Percentiles rank a stretch among this genome's conserved stretches.
Conservation (phyloP, 2,888 invertebrate genomes). For the Sesia bembeciformis region DNA sequence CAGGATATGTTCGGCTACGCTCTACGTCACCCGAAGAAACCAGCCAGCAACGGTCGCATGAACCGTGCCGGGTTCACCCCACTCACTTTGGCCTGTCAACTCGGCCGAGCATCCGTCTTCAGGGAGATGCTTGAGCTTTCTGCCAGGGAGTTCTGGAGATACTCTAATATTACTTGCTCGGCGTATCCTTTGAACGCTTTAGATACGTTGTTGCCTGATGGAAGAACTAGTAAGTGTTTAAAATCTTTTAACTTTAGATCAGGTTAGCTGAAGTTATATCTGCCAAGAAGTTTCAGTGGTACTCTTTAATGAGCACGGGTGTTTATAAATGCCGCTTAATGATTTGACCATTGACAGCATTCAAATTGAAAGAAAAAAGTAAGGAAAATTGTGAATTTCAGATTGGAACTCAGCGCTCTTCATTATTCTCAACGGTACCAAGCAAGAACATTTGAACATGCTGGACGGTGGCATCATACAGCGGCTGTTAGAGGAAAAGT, state of each 20-base stretch:
- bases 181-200: conserved; percentile 97
- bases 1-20: conserved; percentile 99
- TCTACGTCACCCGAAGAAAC: conserved; percentile 92
- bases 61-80: conserved; percentile 95
- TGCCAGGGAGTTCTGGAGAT: conserved; percentile 97
- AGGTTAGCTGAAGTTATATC: no score
- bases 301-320: no score
- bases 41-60: conserved; percentile 92
- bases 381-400: conserved; percentile 40
- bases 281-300: no score
- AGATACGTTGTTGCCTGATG: conserved; percentile 95
- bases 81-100: conserved; percentile 94
- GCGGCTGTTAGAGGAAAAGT: conserved; percentile 96
- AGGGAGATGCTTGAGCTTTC: conserved; percentile 98
- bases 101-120: conserved; percentile 97
- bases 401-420: conserved; percentile 99
- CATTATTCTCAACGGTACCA: conserved; percentile 97
- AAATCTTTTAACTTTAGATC: no score
- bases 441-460: conserved; percentile 99
- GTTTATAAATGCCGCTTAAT: no score
- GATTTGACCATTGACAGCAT: no score
- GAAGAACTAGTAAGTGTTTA: conserved; percentile 87
- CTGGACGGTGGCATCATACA: conserved; percentile 98
- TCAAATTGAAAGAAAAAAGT: no score
- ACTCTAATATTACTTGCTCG: conserved; percentile 98